Percentiles rank a stretch among this genome's conserved stretches.
phyloP scores from a whole-genome alignment of 2,113 vertebrate species.

The Cololabis saira region DNA sequence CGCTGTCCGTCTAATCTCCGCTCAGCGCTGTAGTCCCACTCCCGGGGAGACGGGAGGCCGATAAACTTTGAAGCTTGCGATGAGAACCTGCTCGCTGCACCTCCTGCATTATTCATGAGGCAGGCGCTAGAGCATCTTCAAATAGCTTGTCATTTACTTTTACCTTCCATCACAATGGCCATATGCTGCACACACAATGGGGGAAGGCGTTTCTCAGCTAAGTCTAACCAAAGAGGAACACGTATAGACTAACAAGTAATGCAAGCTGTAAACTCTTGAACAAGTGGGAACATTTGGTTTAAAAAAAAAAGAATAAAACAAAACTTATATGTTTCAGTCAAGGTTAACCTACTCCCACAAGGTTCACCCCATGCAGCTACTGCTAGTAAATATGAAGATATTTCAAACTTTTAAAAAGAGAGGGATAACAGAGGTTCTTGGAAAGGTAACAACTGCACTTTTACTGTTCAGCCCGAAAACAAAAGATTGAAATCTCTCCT shows the following conservation, averaged over 20 bases:
- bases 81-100: slow-evolving; percentile 80
- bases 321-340: slow-evolving; percentile 49
- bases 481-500: slow-evolving; percentile 21
- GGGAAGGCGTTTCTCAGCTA: slow-evolving; percentile 48
- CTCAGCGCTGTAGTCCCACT: slow-evolving; percentile 55
- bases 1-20: slow-evolving; percentile 68
- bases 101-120: slow-evolving; percentile 88
- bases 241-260: not conserved
- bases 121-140: slow-evolving; percentile 82
- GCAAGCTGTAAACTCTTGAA: slow-evolving; percentile 57
- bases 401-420: slow-evolving; percentile 40
- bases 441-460: slow-evolving; percentile 25
- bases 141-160: slow-evolving; percentile 87
- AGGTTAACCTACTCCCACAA: slow-evolving; percentile 48
- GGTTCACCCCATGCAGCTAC: slow-evolving; percentile 25
- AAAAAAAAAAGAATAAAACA: slow-evolving; percentile 17
- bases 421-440: slow-evolving; percentile 45
- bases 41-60: slow-evolving; percentile 67
- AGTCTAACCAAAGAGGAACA: slow-evolving; percentile 55
- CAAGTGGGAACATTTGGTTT: slow-evolving; percentile 35
- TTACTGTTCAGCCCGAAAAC: slow-evolving; percentile 35
- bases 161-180: slow-evolving; percentile 85
- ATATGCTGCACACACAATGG: slow-evolving; percentile 75
- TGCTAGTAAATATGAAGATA: not conserved
- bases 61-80: slow-evolving; percentile 85